phyloP scores from a whole-genome alignment of 2,888 invertebrate genomes.

The Eulithis testata region DNA sequence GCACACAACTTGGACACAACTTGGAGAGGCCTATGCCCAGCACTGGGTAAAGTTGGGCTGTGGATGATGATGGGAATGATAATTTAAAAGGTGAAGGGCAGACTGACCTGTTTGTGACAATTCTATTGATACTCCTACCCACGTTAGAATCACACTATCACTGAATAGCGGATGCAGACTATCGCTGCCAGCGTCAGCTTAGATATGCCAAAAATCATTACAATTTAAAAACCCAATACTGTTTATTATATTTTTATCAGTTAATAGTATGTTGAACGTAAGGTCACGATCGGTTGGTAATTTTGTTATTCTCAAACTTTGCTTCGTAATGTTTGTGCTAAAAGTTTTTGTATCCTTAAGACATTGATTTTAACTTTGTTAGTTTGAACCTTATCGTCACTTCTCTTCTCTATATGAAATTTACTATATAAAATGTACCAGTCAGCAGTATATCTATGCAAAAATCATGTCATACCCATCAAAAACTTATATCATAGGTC shows the following conservation, averaged over 20 bases:
- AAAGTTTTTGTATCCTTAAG: conserved; percentile 17
- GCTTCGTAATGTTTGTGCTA: conserved; percentile 15
- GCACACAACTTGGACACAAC: too few relatives aligned
- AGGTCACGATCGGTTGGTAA: conserved; percentile 44
- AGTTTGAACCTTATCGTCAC: not conserved
- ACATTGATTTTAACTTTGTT: conserved; percentile 6
- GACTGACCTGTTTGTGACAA: conserved; percentile 34
- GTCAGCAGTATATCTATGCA: too few relatives aligned
- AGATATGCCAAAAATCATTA: conserved; percentile 54
- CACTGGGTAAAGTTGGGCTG: too few relatives aligned
- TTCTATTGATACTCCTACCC: conserved; percentile 34
- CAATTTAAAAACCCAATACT: conserved; percentile 43
- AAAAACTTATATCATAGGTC: too few relatives aligned
- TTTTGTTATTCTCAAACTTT: conserved; percentile 58
- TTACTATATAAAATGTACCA: not conserved
- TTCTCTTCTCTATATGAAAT: not conserved
- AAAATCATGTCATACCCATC: too few relatives aligned
- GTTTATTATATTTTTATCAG: conserved; percentile 58
- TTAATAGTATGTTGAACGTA: conserved; percentile 38
- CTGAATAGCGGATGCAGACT: conserved; percentile 54
- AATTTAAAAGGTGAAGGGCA: conserved; percentile 9
- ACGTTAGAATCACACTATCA: conserved; percentile 46
- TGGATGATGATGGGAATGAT: too few relatives aligned
- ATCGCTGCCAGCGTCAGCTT: conserved; percentile 50
- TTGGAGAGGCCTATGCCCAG: too few relatives aligned